Evolutionary conservation across 2,888 invertebrate species (phyloP).

Genomic region (Amblyjoppa fuscipennis): DNA sequence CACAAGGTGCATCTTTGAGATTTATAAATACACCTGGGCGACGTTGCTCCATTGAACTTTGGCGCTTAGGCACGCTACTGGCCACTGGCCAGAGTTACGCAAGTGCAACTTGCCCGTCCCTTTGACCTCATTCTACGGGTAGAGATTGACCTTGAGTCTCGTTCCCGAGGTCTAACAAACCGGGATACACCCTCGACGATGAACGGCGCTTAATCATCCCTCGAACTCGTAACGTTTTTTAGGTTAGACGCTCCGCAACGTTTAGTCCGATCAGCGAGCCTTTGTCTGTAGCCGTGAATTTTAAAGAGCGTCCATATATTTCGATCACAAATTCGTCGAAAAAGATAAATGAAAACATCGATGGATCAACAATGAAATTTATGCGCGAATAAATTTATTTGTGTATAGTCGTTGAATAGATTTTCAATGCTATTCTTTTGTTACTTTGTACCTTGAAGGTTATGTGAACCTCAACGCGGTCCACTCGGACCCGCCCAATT

Average conservation of each 20-base stretch:
- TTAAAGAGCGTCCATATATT: not conserved
- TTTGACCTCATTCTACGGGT: constrained; percentile 80
- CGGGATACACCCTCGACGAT: constrained; percentile 28
- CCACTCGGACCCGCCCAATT: not conserved
- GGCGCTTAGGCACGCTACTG: constrained; percentile 79
- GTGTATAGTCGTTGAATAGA: not conserved
- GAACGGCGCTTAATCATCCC: not conserved
- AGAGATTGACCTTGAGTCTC: constrained; percentile 81
- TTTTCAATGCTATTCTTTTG: not conserved
- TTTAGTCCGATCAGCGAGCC: not conserved
- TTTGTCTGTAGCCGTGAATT: not conserved
- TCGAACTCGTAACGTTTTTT: not conserved
- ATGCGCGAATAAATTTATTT: no score
- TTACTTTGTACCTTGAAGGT: not conserved
- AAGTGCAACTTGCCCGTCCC: constrained; percentile 75
- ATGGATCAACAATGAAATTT: not conserved
- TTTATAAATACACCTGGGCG: constrained; percentile 80
- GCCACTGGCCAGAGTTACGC: constrained; percentile 82
- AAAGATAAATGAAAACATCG: not conserved
- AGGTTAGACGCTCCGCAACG: not conserved
- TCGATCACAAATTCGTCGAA: not conserved
- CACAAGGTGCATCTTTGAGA: constrained; percentile 73
- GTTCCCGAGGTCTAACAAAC: constrained; percentile 73
- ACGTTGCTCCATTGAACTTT: constrained; percentile 85
- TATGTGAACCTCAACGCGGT: not conserved